These are phyloP conservation scores for Dicranocentrus wangi DNA, from an alignment of 2,888 invertebrate species.

Conservation along the genomic window DNA sequence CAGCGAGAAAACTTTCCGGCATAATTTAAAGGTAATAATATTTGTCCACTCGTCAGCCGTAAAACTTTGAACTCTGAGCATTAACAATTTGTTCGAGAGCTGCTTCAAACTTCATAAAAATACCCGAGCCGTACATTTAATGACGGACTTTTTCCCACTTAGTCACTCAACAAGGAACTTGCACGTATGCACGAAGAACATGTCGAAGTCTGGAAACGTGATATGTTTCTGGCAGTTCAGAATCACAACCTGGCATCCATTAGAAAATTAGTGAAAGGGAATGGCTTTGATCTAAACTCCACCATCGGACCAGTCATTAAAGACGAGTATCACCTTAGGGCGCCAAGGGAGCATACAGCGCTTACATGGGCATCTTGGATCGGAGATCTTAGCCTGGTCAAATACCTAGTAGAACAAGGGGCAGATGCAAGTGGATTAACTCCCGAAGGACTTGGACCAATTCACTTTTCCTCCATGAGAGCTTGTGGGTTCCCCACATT, in stretches of 20 bases:
- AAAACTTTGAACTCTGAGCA: no score
- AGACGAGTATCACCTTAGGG: not conserved
- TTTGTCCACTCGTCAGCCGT: no score
- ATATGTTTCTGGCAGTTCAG: constrained; percentile 19
- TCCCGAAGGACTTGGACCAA: constrained; percentile 20
- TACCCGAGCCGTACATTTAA: no score
- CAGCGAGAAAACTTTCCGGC: not conserved
- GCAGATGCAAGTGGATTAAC: constrained; percentile 16
- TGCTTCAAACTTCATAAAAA: no score
- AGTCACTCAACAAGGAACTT: not conserved
- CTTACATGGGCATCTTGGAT: constrained; percentile 24
- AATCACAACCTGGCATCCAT: not conserved
- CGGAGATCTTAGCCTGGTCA: constrained; percentile 20
- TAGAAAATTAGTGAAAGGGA: not conserved
- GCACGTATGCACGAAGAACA: not conserved
- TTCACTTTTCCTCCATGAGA: constrained; percentile 32
- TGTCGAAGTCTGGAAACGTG: not conserved
- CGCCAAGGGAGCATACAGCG: not conserved
- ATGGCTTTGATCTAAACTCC: constrained; percentile 18
- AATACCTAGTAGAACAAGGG: constrained; percentile 15
- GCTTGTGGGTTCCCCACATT: not conserved
- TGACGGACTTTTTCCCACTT: not conserved
- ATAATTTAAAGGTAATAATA: constrained; percentile 13
- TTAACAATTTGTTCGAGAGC: no score
- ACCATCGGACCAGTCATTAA: constrained; percentile 14